Evolutionary conservation across 37 sponge, comb jelly and placozoan species (phyloP), one percentile per base, ranked within the genome.

Genomic region (Beroe ovata): DNA sequence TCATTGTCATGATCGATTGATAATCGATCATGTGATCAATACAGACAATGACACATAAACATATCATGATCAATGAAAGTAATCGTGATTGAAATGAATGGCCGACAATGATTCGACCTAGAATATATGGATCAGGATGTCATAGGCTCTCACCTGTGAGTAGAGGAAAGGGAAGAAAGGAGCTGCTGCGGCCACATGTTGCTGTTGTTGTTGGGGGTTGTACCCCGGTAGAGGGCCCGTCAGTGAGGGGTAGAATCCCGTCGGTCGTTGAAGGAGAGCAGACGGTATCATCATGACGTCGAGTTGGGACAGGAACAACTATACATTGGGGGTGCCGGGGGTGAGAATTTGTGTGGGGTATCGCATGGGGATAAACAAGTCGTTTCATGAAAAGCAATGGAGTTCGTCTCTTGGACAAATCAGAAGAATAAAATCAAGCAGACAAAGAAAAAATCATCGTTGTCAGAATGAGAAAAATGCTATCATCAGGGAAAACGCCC

Each of bases 161-260:
- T 77, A 77, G 26, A 77, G 84, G 54, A 77, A 77, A 25, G 84
- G 84, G 22, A 36, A 42, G 47, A 32, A 77, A 8, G 84, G 21
- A 18, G 84, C n/a, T n/a, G 84, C 19, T 4, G 63, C 4, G 8
- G 29, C 22, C 29, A 16, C 63, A 16, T 20, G 63, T 14, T 47
- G 54, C 11, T 6, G 11, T 6, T 6, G 11, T 6, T 6, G 11
- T 6, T 47, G 11, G 11, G 54, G 54, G 11, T 6, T 6, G 11
- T 16, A 16, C 54, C 54, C 54, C 54, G 54, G 54, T 6, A 47
- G 54, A 11, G 54, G 35, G 11, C 69, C 69, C 16, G 69, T 18
- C 30, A 66, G 16, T 8, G 25, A 14, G 3, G 69, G 69, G 34
- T 66, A 66, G 11, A 6, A 6, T 6, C 69, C 69, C 6, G 69